Percentiles rank a stretch among this genome's conserved stretches.
phyloP scores from a whole-genome alignment of 2,888 invertebrate genomes.

The Polymixis flavicincta region DNA sequence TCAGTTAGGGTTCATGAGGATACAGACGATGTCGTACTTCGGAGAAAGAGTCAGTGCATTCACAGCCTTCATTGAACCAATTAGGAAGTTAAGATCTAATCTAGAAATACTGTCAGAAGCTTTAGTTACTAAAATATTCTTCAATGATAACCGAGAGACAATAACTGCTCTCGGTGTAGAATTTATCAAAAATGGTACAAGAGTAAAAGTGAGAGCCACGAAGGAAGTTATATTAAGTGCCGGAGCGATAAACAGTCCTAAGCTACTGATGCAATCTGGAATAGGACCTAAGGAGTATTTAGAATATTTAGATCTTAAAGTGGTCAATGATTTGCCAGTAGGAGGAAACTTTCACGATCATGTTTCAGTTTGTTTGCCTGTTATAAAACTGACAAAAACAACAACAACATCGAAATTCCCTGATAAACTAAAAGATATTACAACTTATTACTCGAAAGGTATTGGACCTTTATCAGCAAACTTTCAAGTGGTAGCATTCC shows the following conservation, averaged over 20 bases:
- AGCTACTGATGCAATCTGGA: slow-evolving; percentile 87
- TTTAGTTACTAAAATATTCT: slow-evolving; percentile 82
- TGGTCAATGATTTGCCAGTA: slow-evolving; percentile 82
- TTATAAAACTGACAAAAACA: slow-evolving; percentile 82
- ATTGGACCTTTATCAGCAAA: slow-evolving; percentile 86
- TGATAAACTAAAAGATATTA: slow-evolving; percentile 85
- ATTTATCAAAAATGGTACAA: slow-evolving; percentile 86
- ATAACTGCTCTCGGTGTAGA: slow-evolving; percentile 79
- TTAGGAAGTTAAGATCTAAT: slow-evolving; percentile 82
- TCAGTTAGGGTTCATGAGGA: slow-evolving; percentile 86
- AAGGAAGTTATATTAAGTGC: slow-evolving; percentile 86
- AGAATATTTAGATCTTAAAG: slow-evolving; percentile 83
- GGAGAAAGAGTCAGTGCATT: slow-evolving; percentile 87
- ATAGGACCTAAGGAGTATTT: slow-evolving; percentile 86
- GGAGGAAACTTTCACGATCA: slow-evolving; percentile 88
- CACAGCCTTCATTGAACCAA: slow-evolving; percentile 86
- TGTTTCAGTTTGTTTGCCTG: slow-evolving; percentile 85
- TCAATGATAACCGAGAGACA: slow-evolving; percentile 74
- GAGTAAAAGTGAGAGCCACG: slow-evolving; percentile 72
- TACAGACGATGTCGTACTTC: slow-evolving; percentile 86
- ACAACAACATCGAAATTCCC: slow-evolving; percentile 81
- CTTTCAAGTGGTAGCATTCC: slow-evolving; percentile 85
- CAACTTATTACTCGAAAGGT: slow-evolving; percentile 84
- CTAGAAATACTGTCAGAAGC: slow-evolving; percentile 83
- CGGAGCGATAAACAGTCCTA: slow-evolving; percentile 86